Evolutionary conservation across 1,140 invertebrate genomes (phyloP), one percentile per base, ranked within the genome.

Genomic region (Psilanteris sp.): DNA sequence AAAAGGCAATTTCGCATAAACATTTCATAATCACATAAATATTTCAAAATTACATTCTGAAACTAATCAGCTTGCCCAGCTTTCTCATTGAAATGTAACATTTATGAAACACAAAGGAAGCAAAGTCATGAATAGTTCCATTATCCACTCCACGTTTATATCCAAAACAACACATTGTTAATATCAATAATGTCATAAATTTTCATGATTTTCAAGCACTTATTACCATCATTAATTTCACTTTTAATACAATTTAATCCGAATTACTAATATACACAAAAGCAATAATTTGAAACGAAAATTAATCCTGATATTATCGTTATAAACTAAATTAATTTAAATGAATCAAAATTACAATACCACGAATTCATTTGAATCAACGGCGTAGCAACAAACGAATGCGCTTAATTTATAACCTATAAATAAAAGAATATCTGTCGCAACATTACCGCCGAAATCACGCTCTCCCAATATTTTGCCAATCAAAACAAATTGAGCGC

Each of bases 401-500:
- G 11, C 5, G 5, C 9, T 10, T 43, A 16, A 26, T 22, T 31
- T 29, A 24, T 18, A 18, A 43, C 20, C 20, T 3, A 6, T 5
- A 37, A 29, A 24, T 32, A 22, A 16, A 50, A 34, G 0, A 16
- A 10, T 11, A 2, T 26, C 14, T 37, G 4, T 24, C 15, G 34
- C 32, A 32, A 14, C 15, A 22, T 26, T 8, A 0, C 5, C 10
- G 11, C 2, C 11, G 4, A 15, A 10, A 11, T 70, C 37, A 61
- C 57, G 13, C 57, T 43, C 43, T 26, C n/a, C 26, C 61, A 41
- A 66, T 66, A 66, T 54, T 37, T 20, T 44, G 4, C 15, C 50
- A 57, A 64, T 59, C 32, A 66, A 57, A 73, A 66, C 52, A 73
- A 73, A 73, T 66, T 50, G 36, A 16, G 8, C 34, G 36, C 52